These are phyloP conservation scores for Chrysopa pallens DNA, from an alignment of 1,140 invertebrate genomes.

Conservation along the genomic window DNA sequence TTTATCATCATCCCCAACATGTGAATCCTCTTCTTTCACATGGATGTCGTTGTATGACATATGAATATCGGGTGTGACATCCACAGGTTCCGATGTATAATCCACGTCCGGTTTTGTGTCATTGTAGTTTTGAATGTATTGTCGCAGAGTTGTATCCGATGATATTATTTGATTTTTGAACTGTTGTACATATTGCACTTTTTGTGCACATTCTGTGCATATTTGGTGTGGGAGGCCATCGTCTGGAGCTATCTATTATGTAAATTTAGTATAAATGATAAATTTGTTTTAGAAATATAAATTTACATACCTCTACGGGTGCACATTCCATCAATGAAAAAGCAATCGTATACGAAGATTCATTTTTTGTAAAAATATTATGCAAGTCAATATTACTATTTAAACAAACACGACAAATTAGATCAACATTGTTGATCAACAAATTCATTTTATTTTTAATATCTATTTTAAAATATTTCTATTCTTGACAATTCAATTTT, in stretches of 20 bases:
- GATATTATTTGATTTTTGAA: not conserved
- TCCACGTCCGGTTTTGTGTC: not conserved
- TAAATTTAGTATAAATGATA: too few species aligned
- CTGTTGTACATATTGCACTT: not conserved
- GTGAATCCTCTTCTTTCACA: not conserved
- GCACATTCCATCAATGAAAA: too few species aligned
- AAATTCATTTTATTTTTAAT: too few species aligned
- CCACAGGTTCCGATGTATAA: not conserved
- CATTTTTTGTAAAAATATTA: too few species aligned
- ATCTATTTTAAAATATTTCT: too few species aligned
- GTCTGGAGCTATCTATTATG: not conserved
- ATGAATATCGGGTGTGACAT: not conserved
- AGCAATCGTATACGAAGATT: too few species aligned
- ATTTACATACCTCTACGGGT: too few species aligned
- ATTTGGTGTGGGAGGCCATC: not conserved
- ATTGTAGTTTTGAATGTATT: not conserved
- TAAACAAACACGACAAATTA: too few species aligned
- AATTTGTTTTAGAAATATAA: too few species aligned
- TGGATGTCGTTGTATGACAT: not conserved
- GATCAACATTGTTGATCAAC: too few species aligned
- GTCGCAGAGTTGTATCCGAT: not conserved
- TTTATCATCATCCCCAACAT: not conserved
- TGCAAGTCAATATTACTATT: too few species aligned
- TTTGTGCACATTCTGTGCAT: not conserved
- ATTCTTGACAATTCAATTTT: too few species aligned